Conservation (phyloP, 2,113 vertebrate genomes). For the Xenopus laevis region DNA sequence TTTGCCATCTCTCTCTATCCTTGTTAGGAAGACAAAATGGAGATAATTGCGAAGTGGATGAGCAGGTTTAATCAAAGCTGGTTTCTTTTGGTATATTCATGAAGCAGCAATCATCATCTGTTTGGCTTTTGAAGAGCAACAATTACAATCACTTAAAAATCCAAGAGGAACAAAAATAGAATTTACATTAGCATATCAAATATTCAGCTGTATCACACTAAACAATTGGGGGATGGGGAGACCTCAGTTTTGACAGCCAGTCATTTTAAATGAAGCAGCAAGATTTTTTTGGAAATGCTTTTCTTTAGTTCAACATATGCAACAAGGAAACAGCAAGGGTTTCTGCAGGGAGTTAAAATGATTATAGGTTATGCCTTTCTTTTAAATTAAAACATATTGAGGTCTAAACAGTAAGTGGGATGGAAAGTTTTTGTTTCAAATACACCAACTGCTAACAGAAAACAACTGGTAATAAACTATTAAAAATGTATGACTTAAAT, state of each 20-base stretch:
- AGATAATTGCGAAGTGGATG: constrained; percentile 80
- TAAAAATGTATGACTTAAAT: too few species aligned
- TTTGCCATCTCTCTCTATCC: constrained; percentile 65
- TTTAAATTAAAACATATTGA: too few species aligned
- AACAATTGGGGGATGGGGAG: constrained; percentile 67
- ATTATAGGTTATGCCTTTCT: too few species aligned
- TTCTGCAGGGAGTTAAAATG: neutral
- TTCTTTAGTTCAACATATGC: constrained; percentile 55
- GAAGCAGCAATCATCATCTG: constrained; percentile 82
- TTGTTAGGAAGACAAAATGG: constrained; percentile 72
- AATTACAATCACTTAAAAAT: constrained; percentile 87
- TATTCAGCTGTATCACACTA: constrained; percentile 81
- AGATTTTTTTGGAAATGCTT: constrained; percentile 62
- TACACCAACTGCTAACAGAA: neutral
- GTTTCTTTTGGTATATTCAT: constrained; percentile 80
- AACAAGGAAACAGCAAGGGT: neutral
- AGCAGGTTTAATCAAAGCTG: constrained; percentile 81
- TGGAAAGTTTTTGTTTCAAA: neutral
- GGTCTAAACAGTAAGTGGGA: neutral
- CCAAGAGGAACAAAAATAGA: constrained; percentile 80
- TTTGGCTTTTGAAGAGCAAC: constrained; percentile 83
- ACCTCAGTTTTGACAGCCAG: constrained; percentile 73
- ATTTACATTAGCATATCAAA: constrained; percentile 82
- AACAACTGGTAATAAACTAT: too few species aligned
- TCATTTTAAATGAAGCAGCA: constrained; percentile 66